These are phyloP conservation scores for Odobenus rosmarus DNA, from an alignment of 2,113 vertebrate genomes.

Conservation along the genomic window DNA sequence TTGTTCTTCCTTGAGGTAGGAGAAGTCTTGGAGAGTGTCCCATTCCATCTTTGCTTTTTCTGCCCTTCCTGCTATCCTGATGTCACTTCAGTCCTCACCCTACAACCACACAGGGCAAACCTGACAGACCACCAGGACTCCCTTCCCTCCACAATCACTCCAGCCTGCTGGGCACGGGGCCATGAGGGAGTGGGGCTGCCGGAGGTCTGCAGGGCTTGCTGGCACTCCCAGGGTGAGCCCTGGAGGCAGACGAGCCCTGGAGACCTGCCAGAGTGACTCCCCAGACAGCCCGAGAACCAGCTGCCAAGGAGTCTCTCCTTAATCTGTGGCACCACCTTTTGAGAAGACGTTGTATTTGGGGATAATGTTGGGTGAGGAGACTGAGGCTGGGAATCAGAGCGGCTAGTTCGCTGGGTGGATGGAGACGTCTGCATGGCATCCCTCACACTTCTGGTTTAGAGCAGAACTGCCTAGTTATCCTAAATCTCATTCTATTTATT, in stretches of 20 bases:
- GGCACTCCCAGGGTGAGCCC: not conserved
- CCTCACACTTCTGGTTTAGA: not conserved
- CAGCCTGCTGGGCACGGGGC: not conserved
- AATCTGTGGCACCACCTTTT: conserved; percentile 82
- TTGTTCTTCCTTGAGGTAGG: not conserved
- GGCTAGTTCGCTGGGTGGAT: not conserved
- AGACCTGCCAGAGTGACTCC: not conserved
- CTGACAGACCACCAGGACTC: not conserved
- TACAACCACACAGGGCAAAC: not conserved
- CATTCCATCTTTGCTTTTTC: not conserved
- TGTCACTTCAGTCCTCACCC: not conserved
- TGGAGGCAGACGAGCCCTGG: not conserved
- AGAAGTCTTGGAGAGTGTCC: not conserved
- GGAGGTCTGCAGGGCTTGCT: conserved; percentile 30
- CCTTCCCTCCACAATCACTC: not conserved
- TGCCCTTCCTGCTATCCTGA: not conserved
- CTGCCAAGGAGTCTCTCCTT: conserved; percentile 59
- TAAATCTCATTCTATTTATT: not conserved
- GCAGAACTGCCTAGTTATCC: not conserved
- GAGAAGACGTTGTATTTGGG: conserved; percentile 72
- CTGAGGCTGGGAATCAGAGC: not conserved
- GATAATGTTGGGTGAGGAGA: not conserved
- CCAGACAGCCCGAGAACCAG: not conserved
- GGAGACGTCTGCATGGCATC: not conserved
- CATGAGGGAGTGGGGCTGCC: not conserved